Conservation (phyloP, 1,140 invertebrate species). For the Myzus persicae region DNA sequence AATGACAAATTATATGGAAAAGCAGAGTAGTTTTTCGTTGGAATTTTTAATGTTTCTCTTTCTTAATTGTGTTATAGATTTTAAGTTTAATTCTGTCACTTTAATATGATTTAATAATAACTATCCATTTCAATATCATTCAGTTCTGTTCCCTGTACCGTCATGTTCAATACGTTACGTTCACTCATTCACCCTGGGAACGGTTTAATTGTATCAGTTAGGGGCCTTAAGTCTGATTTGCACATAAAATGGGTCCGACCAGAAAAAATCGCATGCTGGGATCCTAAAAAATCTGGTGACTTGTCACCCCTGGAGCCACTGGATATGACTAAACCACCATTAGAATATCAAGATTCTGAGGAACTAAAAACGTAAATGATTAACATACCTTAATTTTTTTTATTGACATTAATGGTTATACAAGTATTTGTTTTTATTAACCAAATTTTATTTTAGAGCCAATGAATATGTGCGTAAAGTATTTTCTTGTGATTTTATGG, state of each 20-base stretch:
- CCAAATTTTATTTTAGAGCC: slow-evolving; percentile 66
- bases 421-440: neutral
- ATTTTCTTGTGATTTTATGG: slow-evolving; percentile 69
- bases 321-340: slow-evolving; percentile 63
- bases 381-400: slow-evolving; percentile 3
- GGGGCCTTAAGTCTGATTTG: slow-evolving; percentile 54
- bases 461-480: slow-evolving; percentile 69
- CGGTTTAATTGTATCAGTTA: neutral
- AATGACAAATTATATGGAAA: too few relatives aligned
- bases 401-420: neutral
- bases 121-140: too few relatives aligned
- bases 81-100: neutral
- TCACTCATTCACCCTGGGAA: neutral
- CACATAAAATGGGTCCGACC: slow-evolving; percentile 72
- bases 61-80: neutral
- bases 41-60: neutral
- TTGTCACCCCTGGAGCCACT: slow-evolving; percentile 65
- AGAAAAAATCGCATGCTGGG: slow-evolving; percentile 67
- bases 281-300: slow-evolving; percentile 71
- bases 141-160: neutral
- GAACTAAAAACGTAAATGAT: slow-evolving; percentile 68
- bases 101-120: neutral
- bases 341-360: slow-evolving; percentile 66
- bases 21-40: too few relatives aligned
- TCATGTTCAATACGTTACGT: slow-evolving; percentile 21